These are phyloP conservation scores for Iphiclides podalirius DNA, from an alignment of 2,888 invertebrate species.

Conservation along the genomic window DNA sequence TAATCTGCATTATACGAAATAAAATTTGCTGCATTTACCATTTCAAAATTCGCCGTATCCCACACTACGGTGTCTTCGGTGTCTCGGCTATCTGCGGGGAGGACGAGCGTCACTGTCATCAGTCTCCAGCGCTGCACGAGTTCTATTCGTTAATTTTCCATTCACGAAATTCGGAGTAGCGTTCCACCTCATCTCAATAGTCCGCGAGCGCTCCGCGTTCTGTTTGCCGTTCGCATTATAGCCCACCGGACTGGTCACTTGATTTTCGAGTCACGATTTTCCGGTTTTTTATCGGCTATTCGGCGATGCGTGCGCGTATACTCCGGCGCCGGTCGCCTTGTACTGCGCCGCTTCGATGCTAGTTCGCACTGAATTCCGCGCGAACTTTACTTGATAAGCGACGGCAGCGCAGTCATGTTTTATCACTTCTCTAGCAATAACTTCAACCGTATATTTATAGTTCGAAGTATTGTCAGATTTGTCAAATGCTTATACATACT, in stretches of 20 bases:
- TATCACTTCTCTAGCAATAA: neutral
- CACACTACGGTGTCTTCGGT: too few relatives aligned
- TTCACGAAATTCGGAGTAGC: neutral
- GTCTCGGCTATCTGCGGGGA: too few relatives aligned
- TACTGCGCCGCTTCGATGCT: constrained; percentile 23
- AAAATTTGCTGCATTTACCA: constrained; percentile 11
- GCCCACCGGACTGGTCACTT: constrained; percentile 26
- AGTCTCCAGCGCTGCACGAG: neutral
- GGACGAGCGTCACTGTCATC: neutral
- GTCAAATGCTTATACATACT: too few relatives aligned
- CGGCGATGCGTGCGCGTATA: constrained; percentile 12
- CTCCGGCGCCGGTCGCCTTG: constrained; percentile 29
- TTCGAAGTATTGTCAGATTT: too few relatives aligned
- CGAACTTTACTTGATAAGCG: constrained; percentile 30
- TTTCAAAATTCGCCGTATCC: constrained; percentile 6
- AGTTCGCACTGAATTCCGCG: constrained; percentile 26
- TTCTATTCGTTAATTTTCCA: constrained; percentile 8
- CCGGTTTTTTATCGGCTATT: constrained; percentile 25
- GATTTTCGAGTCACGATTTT: constrained; percentile 34
- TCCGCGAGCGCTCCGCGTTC: constrained; percentile 3
- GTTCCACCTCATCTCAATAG: constrained; percentile 13
- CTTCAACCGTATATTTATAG: too few relatives aligned
- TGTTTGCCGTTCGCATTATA: constrained; percentile 27
- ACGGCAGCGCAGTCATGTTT: constrained; percentile 1
- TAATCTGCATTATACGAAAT: too few relatives aligned